These are phyloP conservation scores for Cynodonichthys magdalenae DNA, from an alignment of 2,797 vertebrate species.

Conservation along the genomic window DNA sequence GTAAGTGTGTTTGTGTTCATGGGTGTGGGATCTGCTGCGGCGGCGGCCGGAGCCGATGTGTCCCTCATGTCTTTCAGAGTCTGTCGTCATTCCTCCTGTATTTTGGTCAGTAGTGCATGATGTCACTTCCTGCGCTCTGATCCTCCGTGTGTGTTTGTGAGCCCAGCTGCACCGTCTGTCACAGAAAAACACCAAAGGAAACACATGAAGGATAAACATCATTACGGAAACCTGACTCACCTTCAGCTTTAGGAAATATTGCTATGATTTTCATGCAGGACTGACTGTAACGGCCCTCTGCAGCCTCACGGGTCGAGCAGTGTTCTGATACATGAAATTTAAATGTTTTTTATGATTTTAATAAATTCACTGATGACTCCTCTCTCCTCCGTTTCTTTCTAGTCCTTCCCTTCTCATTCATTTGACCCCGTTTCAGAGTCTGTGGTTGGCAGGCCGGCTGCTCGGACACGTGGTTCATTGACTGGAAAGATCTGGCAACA, in stretches of 20 bases:
- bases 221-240: constrained; percentile 18
- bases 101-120: constrained; percentile 67
- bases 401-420: constrained; percentile 46
- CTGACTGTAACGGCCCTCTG: too few relatives aligned
- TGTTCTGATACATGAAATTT: not conserved
- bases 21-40: constrained; percentile 47
- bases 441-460: constrained; percentile 55
- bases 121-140: constrained; percentile 78
- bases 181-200: constrained; percentile 21
- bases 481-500: constrained; percentile 69
- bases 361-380: constrained; percentile 2
- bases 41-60: constrained; percentile 61
- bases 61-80: constrained; percentile 65
- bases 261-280: not conserved
- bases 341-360: not conserved
- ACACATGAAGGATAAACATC: constrained; percentile 21
- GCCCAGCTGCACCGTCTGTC: constrained; percentile 70
- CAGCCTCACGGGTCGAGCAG: too few relatives aligned
- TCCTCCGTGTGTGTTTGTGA: constrained; percentile 32
- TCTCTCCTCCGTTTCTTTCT: constrained; percentile 24
- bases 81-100: constrained; percentile 77
- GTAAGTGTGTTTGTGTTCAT: constrained; percentile 21
- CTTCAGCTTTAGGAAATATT: not conserved
- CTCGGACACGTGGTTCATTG: constrained; percentile 74
- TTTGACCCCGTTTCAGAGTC: constrained; percentile 61